A percentile compares a stretch with the other conserved stretches of the same genome.
Evolutionary conservation across 2,113 vertebrate genomes (phyloP).

Genomic region (Serinus canaria): DNA sequence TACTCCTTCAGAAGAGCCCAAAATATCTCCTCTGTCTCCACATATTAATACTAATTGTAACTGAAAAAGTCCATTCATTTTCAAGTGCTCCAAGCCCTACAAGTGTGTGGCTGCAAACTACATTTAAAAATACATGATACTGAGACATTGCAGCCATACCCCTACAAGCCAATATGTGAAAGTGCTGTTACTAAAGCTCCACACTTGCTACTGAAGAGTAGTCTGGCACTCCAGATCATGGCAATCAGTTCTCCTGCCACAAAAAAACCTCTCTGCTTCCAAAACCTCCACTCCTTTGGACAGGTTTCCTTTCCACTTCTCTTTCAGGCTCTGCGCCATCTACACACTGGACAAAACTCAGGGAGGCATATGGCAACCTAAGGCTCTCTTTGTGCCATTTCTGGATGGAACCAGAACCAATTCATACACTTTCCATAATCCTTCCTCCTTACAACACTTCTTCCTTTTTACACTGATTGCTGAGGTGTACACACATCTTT

Average conservation of each 20-base stretch:
- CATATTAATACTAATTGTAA: background rate
- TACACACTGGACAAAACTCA: background rate
- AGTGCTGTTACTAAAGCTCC: background rate
- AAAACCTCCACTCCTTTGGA: background rate
- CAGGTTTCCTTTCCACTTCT: background rate
- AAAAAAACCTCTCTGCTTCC: background rate
- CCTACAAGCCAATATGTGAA: rapidly evolving
- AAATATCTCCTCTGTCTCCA: background rate
- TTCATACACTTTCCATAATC: background rate
- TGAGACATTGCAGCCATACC: background rate
- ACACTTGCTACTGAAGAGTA: background rate
- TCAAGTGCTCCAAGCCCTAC: background rate
- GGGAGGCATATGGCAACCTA: background rate
- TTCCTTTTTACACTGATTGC: background rate
- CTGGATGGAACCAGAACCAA: background rate
- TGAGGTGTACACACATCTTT: background rate
- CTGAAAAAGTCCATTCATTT: background rate
- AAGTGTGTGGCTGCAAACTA: background rate
- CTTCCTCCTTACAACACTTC: background rate
- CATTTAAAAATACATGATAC: background rate
- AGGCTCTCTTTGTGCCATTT: background rate
- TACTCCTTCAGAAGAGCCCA: background rate
- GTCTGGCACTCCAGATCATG: background rate
- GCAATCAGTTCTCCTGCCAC: background rate
- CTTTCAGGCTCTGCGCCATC: background rate